Conservation (phyloP, 1,140 invertebrate species). For the Nebria ingens region DNA sequence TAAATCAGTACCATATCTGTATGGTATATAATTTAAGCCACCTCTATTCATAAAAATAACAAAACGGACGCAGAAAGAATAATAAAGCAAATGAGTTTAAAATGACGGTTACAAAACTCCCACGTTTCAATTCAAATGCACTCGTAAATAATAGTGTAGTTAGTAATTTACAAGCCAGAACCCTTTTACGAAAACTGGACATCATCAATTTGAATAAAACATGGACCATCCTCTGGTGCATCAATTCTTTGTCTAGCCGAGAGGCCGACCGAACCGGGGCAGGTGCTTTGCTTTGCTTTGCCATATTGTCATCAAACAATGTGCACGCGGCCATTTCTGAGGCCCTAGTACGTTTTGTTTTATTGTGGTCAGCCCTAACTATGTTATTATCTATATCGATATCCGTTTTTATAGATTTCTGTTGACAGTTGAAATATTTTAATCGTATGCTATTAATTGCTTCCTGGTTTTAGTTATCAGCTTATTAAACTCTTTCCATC, state of each 20-base stretch:
- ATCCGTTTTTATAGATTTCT: no score
- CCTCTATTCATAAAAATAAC: neutral
- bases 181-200: neutral
- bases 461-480: no score
- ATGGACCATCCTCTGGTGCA: neutral
- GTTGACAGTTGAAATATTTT: no score
- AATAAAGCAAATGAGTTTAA: neutral
- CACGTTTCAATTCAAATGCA: neutral
- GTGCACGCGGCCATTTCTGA: neutral
- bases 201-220: neutral
- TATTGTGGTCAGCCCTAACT: neutral
- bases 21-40: neutral
- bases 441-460: no score
- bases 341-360: no score
- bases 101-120: neutral
- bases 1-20: no score
- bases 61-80: neutral
- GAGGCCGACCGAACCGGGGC: no score
- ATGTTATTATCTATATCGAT: neutral
- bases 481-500: no score
- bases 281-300: neutral
- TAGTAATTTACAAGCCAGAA: neutral
- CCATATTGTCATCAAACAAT: neutral
- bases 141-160: neutral
- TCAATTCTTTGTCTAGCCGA: neutral